These are phyloP conservation scores for Drosophila longiperda DNA, from an alignment of 2,888 invertebrate species.

Conservation along the genomic window DNA sequence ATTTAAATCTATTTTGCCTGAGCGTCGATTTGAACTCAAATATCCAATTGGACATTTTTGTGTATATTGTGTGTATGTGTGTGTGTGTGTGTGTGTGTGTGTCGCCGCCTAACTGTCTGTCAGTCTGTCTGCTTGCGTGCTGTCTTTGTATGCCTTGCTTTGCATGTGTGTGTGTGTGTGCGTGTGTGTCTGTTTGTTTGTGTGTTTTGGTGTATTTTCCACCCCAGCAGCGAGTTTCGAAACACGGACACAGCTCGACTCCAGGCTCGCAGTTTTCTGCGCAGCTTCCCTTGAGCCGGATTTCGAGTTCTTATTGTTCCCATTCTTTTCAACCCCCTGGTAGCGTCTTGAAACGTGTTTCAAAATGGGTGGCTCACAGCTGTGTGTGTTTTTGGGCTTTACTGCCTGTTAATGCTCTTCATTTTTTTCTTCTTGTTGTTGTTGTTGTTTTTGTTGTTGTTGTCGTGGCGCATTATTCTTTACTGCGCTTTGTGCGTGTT, in stretches of 20 bases:
- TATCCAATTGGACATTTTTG: slow-evolving; percentile 45
- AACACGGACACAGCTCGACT: slow-evolving; percentile 63
- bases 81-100: background rate
- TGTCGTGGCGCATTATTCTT: slow-evolving; percentile 61
- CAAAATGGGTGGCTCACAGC: slow-evolving; percentile 72
- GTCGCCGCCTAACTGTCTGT: slow-evolving; percentile 18
- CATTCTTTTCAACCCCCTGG: slow-evolving; percentile 56
- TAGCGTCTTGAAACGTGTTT: slow-evolving; percentile 75
- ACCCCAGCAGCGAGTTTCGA: slow-evolving; percentile 62
- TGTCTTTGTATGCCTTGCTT: slow-evolving; percentile 21
- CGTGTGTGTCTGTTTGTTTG: slow-evolving; percentile 11
- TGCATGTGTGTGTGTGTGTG: slow-evolving; percentile 5
- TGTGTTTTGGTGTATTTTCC: slow-evolving; percentile 57
- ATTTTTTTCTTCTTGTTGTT: slow-evolving; percentile 1
- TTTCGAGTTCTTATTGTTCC: slow-evolving; percentile 38
- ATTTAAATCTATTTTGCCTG: background rate
- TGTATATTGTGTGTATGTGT: background rate
- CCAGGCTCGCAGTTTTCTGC: slow-evolving; percentile 59
- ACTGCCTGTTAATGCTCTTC: slow-evolving; percentile 5
- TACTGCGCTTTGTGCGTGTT: slow-evolving; percentile 45
- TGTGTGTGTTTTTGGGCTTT: slow-evolving; percentile 34
- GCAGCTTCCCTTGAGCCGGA: slow-evolving; percentile 68
- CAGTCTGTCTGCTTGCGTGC: slow-evolving; percentile 11
- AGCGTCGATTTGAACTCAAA: slow-evolving; percentile 13
- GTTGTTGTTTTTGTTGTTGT: slow-evolving; percentile 4